These are phyloP conservation scores for Aethes cnicana DNA, from an alignment of 2,888 invertebrate genomes.

Conservation along the genomic window DNA sequence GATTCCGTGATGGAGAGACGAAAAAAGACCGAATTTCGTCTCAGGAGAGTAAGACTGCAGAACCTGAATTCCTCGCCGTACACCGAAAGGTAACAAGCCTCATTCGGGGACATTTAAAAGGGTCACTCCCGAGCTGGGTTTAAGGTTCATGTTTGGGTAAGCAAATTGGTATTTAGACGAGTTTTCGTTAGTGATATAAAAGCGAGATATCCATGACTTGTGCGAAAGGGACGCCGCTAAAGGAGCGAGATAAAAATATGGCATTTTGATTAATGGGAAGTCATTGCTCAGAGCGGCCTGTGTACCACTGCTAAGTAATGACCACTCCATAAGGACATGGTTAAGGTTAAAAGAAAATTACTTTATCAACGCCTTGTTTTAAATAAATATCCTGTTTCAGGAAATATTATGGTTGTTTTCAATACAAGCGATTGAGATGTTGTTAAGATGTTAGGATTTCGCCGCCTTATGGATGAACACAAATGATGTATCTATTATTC, in stretches of 20 bases:
- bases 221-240: conserved; percentile 59
- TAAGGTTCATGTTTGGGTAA: conserved; percentile 33
- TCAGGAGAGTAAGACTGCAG: conserved; percentile 80
- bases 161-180: conserved; percentile 23
- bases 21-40: conserved; percentile 80
- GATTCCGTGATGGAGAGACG: conserved; percentile 73
- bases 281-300: conserved; percentile 82
- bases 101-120: conserved; percentile 29
- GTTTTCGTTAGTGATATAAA: conserved; percentile 43
- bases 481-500: conserved; percentile 69
- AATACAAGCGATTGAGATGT: conserved; percentile 82
- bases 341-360: conserved; percentile 83
- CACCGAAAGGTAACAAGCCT: conserved; percentile 45
- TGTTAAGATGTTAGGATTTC: conserved; percentile 71
- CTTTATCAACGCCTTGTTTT: conserved; percentile 83
- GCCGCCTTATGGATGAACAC: conserved; percentile 79
- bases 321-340: conserved; percentile 83
- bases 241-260: conserved; percentile 72
- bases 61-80: conserved; percentile 56
- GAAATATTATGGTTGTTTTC: conserved; percentile 81
- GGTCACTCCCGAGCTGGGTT: conserved; percentile 12
- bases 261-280: conserved; percentile 82
- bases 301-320: conserved; percentile 83
- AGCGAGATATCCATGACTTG: conserved; percentile 75
- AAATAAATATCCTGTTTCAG: conserved; percentile 83